Percentiles rank a stretch among this genome's conserved stretches.
These are phyloP conservation scores for Emydura subglobosa DNA, from an alignment of 2,113 vertebrate species.

Conservation along the genomic window DNA sequence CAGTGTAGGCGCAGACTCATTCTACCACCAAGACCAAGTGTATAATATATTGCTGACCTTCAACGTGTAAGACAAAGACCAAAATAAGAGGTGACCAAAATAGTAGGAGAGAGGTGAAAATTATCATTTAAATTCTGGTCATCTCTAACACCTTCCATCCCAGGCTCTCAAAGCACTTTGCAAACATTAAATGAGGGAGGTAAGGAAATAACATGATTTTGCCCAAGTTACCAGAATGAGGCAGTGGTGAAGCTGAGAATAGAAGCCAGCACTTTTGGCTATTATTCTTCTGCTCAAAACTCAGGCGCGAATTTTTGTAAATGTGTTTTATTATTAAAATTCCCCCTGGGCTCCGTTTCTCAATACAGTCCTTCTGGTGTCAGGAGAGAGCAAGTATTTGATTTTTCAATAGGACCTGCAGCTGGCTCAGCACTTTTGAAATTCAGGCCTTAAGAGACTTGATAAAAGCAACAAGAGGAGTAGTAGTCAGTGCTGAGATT, in stretches of 20 bases:
- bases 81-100: background rate
- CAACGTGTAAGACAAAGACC: background rate
- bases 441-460: background rate
- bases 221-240: background rate
- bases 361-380: background rate
- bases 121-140: background rate
- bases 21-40: accelerated
- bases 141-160: background rate
- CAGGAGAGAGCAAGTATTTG: background rate
- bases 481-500: background rate
- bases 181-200: background rate
- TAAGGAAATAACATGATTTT: constrained; percentile 30
- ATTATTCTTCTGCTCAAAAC: background rate
- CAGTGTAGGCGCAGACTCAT: background rate
- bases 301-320: constrained; percentile 5
- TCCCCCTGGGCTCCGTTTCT: constrained; percentile 28
- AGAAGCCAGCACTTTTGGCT: background rate
- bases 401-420: background rate
- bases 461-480: background rate
- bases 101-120: background rate
- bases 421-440: background rate
- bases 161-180: background rate
- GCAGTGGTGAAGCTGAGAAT: background rate
- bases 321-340: constrained; percentile 15
- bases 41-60: background rate